phyloP scores from a whole-genome alignment of 1,140 invertebrate species.

The Aricia agestis region DNA sequence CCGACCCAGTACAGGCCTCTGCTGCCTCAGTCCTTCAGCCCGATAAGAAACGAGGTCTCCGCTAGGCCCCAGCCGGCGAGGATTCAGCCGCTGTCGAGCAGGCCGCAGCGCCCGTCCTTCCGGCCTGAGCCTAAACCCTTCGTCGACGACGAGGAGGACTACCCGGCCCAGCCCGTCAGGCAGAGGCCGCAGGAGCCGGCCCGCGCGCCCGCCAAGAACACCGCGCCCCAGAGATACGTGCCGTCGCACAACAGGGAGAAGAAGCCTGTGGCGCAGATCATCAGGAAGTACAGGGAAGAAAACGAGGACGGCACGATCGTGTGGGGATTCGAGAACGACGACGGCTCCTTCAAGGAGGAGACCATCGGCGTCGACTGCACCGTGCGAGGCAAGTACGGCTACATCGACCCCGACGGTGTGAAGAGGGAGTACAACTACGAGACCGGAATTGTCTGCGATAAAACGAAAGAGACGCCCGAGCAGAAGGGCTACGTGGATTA shows the following conservation, averaged over 20 bases:
- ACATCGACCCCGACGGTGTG: slow-evolving; percentile 87
- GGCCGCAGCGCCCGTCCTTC: slow-evolving; percentile 69
- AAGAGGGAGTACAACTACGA: slow-evolving; percentile 84
- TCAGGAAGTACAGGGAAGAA: slow-evolving; percentile 85
- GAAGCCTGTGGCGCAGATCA: slow-evolving; percentile 84
- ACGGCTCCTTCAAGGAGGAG: slow-evolving; percentile 88
- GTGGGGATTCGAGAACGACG: slow-evolving; percentile 91
- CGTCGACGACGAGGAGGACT: slow-evolving; percentile 58
- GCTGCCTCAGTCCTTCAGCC: slow-evolving; percentile 53
- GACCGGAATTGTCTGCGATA: slow-evolving; percentile 82
- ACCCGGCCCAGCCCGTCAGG: slow-evolving; percentile 61
- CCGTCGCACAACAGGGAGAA: slow-evolving; percentile 68
- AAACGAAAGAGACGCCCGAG: slow-evolving; percentile 77
- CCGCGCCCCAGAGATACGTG: slow-evolving; percentile 57
- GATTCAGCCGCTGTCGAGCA: slow-evolving; percentile 67
- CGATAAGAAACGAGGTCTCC: slow-evolving; percentile 54
- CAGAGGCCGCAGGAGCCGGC: slow-evolving; percentile 68
- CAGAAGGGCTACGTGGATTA: slow-evolving; percentile 83
- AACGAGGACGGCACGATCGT: slow-evolving; percentile 89
- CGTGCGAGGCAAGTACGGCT: slow-evolving; percentile 88
- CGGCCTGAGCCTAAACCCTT: slow-evolving; percentile 65
- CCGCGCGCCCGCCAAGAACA: slow-evolving; percentile 60
- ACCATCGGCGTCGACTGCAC: slow-evolving; percentile 87
- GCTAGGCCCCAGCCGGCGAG: slow-evolving; percentile 58
- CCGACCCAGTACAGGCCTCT: slow-evolving; percentile 61